phyloP scores from a whole-genome alignment of 2,113 vertebrate species.

The Symphodus melops region DNA sequence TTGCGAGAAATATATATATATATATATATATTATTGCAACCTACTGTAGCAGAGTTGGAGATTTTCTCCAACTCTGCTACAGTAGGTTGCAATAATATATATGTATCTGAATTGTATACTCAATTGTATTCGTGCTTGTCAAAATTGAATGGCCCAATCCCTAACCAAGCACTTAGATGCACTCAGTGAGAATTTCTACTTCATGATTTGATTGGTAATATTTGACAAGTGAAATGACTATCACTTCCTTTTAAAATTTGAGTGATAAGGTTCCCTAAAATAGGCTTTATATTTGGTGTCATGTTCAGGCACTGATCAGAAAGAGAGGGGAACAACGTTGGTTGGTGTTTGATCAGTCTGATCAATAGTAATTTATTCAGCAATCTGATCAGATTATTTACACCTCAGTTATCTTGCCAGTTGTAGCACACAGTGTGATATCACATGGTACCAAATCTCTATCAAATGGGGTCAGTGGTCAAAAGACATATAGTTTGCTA shows the following conservation, averaged over 20 bases:
- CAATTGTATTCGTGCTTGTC: no score
- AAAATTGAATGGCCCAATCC: no score
- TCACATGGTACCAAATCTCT: background rate
- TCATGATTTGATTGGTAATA: no score
- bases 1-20: no score
- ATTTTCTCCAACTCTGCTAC: no score
- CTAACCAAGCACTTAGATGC: no score
- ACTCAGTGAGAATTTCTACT: no score
- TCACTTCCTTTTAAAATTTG: background rate
- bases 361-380: conserved; percentile 39
- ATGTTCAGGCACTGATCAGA: background rate
- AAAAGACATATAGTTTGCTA: background rate
- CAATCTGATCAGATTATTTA: conserved; percentile 34
- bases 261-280: background rate
- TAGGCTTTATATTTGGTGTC: background rate
- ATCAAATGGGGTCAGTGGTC: background rate
- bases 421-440: conserved; percentile 3
- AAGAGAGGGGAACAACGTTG: background rate
- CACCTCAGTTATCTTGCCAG: conserved; percentile 13
- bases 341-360: conserved; percentile 3
- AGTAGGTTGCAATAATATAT: no score
- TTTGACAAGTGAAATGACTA: no score
- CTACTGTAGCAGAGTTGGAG: no score
- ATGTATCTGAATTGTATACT: no score
- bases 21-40: no score